phyloP scores from a whole-genome alignment of 2,797 vertebrate species.

The Valencia hispanica region DNA sequence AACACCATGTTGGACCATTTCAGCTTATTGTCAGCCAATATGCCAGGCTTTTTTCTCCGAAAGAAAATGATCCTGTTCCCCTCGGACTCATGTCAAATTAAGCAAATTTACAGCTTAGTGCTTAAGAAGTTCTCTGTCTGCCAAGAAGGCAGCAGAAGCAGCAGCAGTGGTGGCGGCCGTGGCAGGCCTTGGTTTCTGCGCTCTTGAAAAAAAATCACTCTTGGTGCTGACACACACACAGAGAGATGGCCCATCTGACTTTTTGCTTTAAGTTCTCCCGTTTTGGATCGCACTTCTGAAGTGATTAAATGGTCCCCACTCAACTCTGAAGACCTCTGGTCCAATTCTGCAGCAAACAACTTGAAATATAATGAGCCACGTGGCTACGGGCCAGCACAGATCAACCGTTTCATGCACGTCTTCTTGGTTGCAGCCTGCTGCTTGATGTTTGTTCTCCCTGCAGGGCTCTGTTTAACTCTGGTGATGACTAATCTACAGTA shows the following conservation, averaged over 20 bases:
- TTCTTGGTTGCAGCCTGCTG: slow-evolving; percentile 79
- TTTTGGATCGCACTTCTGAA: slow-evolving; percentile 71
- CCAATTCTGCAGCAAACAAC: slow-evolving; percentile 69
- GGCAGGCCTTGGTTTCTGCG: slow-evolving; percentile 58
- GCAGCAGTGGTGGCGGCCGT: slow-evolving; percentile 1
- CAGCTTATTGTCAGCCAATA: slow-evolving; percentile 79
- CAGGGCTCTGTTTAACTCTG: slow-evolving; percentile 68
- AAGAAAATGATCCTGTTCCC: slow-evolving; percentile 79
- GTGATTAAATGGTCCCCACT: slow-evolving; percentile 65
- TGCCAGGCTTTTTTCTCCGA: slow-evolving; percentile 74
- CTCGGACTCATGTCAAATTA: slow-evolving; percentile 84
- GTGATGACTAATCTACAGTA: slow-evolving; percentile 64
- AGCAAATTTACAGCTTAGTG: slow-evolving; percentile 85
- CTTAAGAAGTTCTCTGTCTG: slow-evolving; percentile 81
- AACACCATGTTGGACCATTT: slow-evolving; percentile 79
- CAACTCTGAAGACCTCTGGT: slow-evolving; percentile 68
- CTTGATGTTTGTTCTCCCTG: slow-evolving; percentile 74
- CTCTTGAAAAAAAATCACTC: slow-evolving; percentile 54
- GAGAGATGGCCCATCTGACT: slow-evolving; percentile 49
- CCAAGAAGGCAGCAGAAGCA: slow-evolving; percentile 75
- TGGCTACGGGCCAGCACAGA: slow-evolving; percentile 65
- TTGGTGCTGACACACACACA: slow-evolving; percentile 41
- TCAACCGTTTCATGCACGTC: slow-evolving; percentile 62
- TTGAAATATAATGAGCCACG: slow-evolving; percentile 73
- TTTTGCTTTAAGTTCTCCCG: slow-evolving; percentile 60